Conservation (phyloP, 2,797 vertebrate genomes). For the Melanotaenia boesemani region DNA sequence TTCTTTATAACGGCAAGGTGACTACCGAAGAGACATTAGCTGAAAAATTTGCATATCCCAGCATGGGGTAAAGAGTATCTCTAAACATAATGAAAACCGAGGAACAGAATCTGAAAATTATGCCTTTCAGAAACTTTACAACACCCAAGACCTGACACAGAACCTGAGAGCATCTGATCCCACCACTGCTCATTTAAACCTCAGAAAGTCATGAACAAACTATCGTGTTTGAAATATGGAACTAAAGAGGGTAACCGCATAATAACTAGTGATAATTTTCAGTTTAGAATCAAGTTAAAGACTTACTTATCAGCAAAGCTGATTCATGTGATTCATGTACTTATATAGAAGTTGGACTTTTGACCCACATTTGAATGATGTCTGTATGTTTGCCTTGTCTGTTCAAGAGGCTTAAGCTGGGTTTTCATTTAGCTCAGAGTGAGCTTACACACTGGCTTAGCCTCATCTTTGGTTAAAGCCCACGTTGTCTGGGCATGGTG, state of each 20-base stretch:
- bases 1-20: not conserved
- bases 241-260: not conserved
- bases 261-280: not conserved
- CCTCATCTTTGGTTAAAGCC: constrained; percentile 70
- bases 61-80: not conserved
- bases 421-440: constrained; percentile 74
- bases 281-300: constrained; percentile 3
- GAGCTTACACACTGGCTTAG: constrained; percentile 78
- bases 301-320: constrained; percentile 11
- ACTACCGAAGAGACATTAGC: not conserved
- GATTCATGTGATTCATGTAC: constrained; percentile 25
- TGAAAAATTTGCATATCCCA: not conserved
- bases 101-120: not conserved
- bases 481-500: constrained; percentile 60
- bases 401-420: constrained; percentile 62
- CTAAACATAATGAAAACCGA: not conserved
- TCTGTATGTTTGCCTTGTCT: constrained; percentile 33
- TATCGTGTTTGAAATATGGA: no score
- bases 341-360: constrained; percentile 18
- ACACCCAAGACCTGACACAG: not conserved
- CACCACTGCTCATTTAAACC: not conserved
- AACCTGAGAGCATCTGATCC: not conserved
- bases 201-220: not conserved
- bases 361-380: constrained; percentile 46
- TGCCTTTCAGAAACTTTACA: not conserved